phyloP scores from a whole-genome alignment of 2,113 vertebrate genomes.

The Tragulus kanchil region DNA sequence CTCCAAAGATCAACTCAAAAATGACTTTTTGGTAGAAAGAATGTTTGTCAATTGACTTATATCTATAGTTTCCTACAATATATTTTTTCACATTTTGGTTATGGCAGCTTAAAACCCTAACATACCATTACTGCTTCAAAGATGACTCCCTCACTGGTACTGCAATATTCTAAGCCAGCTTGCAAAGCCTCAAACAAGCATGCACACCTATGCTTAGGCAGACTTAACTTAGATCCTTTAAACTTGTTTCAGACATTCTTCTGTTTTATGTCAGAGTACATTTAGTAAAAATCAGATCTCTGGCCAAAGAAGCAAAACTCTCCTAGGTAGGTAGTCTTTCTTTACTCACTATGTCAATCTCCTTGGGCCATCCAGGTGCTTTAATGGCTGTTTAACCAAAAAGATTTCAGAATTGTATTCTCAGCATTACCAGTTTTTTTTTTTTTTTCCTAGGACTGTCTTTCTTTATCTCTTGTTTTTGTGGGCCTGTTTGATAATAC shows the following conservation, averaged over 20 bases:
- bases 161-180: neutral
- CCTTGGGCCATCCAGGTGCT: neutral
- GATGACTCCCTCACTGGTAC: neutral
- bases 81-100: slow-evolving; percentile 31
- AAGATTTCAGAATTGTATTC: neutral
- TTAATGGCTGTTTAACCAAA: neutral
- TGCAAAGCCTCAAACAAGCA: slow-evolving; percentile 7
- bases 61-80: neutral
- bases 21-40: slow-evolving; percentile 60
- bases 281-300: slow-evolving; percentile 23
- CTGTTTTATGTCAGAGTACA: neutral
- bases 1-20: slow-evolving; percentile 37
- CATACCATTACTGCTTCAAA: neutral
- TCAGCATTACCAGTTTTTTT: neutral
- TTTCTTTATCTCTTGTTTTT: neutral
- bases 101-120: neutral
- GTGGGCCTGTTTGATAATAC: neutral
- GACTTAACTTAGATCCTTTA: slow-evolving; percentile 45
- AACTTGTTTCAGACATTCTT: slow-evolving; percentile 38
- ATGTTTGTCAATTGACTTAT: neutral
- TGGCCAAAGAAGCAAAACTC: neutral
- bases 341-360: neutral
- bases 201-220: neutral
- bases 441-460: neutral
- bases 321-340: neutral